These are phyloP conservation scores for Leptobrachium leishanense DNA, from an alignment of 2,113 vertebrate species.

Conservation along the genomic window DNA sequence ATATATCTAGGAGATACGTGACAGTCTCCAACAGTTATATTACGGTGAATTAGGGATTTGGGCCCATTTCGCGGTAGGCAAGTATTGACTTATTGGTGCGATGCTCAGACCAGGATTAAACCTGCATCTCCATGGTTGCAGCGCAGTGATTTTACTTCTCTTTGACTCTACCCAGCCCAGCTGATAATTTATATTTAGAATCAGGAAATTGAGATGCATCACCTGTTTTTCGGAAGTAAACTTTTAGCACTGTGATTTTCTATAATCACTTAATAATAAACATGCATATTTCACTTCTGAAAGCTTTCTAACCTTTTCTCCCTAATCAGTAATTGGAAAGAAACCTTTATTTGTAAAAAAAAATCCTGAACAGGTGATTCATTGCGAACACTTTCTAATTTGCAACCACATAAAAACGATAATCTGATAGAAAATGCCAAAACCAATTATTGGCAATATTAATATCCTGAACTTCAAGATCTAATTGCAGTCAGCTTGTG, in stretches of 20 bases:
- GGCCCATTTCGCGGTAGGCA: too few species aligned
- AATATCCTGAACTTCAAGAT: conserved; percentile 30
- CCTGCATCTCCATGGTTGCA: too few species aligned
- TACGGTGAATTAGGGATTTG: too few species aligned
- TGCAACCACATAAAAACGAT: conserved; percentile 10
- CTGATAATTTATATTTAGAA: neutral
- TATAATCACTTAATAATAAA: conserved; percentile 34
- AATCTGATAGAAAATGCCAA: conserved; percentile 37
- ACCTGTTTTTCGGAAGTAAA: conserved; percentile 4
- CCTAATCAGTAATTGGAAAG: conserved; percentile 21
- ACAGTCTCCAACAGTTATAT: too few species aligned
- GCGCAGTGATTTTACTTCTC: too few species aligned
- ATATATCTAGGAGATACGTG: too few species aligned
- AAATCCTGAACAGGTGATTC: conserved; percentile 17
- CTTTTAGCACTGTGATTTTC: conserved; percentile 11
- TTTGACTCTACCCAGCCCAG: too few species aligned
- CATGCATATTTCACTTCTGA: conserved; percentile 18
- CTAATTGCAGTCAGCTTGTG: conserved; percentile 26
- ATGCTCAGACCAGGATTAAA: too few species aligned
- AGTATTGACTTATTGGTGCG: too few species aligned
- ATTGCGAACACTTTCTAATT: conserved; percentile 9
- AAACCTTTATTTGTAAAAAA: conserved; percentile 6
- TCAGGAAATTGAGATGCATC: neutral
- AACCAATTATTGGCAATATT: conserved; percentile 28
- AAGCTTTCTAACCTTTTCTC: conserved; percentile 28